Conservation (phyloP, 2,113 vertebrate species). For the Hydrochoerus hydrochaeris region DNA sequence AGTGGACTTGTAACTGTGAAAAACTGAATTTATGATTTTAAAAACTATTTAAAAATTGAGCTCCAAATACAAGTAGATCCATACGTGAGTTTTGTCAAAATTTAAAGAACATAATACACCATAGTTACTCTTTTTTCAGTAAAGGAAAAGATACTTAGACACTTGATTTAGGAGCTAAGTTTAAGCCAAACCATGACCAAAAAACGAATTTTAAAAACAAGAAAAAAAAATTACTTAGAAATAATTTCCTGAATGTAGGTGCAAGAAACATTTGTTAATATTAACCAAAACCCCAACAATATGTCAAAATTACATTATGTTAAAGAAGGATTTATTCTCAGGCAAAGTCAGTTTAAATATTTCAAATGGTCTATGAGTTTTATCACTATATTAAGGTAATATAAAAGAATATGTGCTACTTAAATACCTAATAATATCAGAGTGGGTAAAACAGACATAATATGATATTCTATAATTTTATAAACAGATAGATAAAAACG, state of each 20-base stretch:
- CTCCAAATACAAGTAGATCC: not conserved
- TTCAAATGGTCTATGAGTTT: conserved; percentile 3
- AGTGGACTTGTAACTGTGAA: not conserved
- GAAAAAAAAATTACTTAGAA: not conserved
- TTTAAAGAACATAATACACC: not conserved
- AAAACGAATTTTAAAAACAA: not conserved
- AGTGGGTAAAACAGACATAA: not conserved
- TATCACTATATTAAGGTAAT: not conserved
- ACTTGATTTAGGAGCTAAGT: not conserved
- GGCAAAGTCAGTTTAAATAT: not conserved
- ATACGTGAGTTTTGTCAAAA: not conserved
- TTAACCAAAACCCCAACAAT: not conserved
- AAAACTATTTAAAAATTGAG: not conserved
- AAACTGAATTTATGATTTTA: not conserved
- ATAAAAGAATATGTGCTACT: not conserved
- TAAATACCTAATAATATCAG: not conserved
- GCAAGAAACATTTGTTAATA: not conserved
- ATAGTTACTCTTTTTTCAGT: not conserved
- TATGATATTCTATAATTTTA: not conserved
- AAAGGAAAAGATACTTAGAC: not conserved
- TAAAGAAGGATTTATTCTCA: not conserved
- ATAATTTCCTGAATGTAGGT: not conserved
- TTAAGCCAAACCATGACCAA: not conserved
- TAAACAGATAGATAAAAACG: not conserved
- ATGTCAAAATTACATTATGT: not conserved